A percentile compares a stretch with the other conserved stretches of the same genome.
phyloP scores from a whole-genome alignment of 2,888 invertebrate species.

The Liposcelis brunnea region DNA sequence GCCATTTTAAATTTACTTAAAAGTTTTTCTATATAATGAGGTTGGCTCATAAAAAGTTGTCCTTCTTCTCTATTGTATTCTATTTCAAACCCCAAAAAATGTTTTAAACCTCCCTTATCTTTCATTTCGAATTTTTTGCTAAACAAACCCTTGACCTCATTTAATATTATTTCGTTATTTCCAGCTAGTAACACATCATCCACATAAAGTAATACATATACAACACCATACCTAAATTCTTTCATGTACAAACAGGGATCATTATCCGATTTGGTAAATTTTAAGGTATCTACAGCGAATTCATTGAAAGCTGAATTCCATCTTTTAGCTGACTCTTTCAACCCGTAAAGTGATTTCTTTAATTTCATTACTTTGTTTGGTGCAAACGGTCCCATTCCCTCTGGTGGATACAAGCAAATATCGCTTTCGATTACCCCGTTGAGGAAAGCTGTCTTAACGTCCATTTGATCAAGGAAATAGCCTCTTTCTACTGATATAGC shows the following conservation, averaged over 20 bases:
- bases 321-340: too few relatives aligned
- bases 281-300: not conserved
- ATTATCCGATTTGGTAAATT: too few relatives aligned
- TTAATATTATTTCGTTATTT: too few relatives aligned
- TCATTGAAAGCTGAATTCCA: too few relatives aligned
- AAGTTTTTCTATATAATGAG: not conserved
- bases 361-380: too few relatives aligned
- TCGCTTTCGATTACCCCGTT: constrained; percentile 15
- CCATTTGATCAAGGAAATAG: constrained; percentile 15
- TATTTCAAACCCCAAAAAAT: constrained; percentile 16
- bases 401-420: constrained; percentile 14
- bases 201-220: not conserved
- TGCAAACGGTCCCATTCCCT: constrained; percentile 4
- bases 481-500: constrained; percentile 18
- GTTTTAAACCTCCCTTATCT: constrained; percentile 14
- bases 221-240: not conserved
- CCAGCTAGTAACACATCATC: not conserved
- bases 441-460: constrained; percentile 17
- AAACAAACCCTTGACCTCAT: not conserved
- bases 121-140: constrained; percentile 14
- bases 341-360: too few relatives aligned
- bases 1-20: not conserved
- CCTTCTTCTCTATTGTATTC: constrained; percentile 12
- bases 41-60: not conserved
- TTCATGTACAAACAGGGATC: too few relatives aligned